Percentiles rank a stretch among this genome's conserved stretches.
Conservation (phyloP, 2,797 vertebrate species). For the Florisuga fusca region DNA sequence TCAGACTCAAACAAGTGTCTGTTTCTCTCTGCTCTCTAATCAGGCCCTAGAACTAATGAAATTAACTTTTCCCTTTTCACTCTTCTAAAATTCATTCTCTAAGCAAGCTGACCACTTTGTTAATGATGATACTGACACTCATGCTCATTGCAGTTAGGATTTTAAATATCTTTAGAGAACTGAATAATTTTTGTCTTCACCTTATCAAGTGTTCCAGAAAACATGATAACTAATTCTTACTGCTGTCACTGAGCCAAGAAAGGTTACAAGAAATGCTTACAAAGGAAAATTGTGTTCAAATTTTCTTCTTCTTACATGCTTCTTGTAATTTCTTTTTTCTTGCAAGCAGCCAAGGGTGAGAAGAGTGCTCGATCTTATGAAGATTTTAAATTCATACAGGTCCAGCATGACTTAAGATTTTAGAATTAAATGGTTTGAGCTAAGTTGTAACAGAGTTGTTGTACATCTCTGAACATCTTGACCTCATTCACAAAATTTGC, state of each 20-base stretch:
- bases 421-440: not conserved
- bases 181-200: not conserved
- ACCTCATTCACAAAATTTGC: not conserved
- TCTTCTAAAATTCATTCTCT: not conserved
- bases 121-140: not conserved
- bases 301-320: not conserved
- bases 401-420: not conserved
- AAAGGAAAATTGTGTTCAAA: not conserved
- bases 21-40: not conserved
- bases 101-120: not conserved
- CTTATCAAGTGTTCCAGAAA: not conserved
- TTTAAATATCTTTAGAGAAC: not conserved
- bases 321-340: not conserved
- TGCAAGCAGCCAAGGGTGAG: not conserved
- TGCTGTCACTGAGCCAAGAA: not conserved
- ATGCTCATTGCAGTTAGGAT: not conserved
- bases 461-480: not conserved
- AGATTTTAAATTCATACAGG: not conserved
- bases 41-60: not conserved
- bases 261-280: not conserved
- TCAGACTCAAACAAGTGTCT: not conserved
- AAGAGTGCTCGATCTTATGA: not conserved
- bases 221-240: not conserved
- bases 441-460: constrained; percentile 9
- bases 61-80: not conserved